phyloP scores from a whole-genome alignment of 2,888 invertebrate species.

The Morinoia aosen region DNA sequence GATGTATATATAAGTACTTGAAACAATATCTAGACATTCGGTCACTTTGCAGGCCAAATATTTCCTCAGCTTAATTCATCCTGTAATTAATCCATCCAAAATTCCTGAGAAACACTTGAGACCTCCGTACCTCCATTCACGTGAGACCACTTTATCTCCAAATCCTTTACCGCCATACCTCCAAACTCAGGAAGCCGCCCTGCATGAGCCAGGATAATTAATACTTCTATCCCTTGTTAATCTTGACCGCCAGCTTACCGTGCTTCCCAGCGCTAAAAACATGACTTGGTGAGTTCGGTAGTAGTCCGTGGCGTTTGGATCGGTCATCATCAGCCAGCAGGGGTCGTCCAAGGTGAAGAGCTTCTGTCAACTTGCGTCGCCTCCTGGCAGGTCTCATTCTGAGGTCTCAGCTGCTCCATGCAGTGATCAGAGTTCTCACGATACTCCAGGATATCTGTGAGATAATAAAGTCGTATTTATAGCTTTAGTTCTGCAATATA shows the following conservation, averaged over 20 bases:
- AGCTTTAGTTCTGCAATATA: not conserved
- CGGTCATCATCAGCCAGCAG: slow-evolving; percentile 58
- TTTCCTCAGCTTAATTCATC: no score
- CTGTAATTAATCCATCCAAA: no score
- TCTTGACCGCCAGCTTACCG: not conserved
- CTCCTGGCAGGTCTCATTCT: not conserved
- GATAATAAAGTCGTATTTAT: not conserved
- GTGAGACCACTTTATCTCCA: no score
- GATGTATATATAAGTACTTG: no score
- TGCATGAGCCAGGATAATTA: no score
- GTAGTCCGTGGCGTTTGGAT: slow-evolving; percentile 51
- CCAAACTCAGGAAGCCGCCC: no score
- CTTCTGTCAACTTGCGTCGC: not conserved
- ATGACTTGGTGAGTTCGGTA: slow-evolving; percentile 58
- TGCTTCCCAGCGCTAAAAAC: slow-evolving; percentile 50
- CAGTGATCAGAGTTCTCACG: not conserved
- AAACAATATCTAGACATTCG: no score
- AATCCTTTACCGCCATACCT: no score
- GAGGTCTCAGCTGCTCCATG: not conserved
- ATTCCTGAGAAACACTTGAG: no score
- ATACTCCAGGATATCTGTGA: not conserved
- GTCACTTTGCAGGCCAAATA: no score
- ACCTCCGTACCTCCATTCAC: no score
- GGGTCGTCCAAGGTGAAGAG: not conserved
- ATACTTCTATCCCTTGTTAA: no score